phyloP scores from a whole-genome alignment of 2,888 invertebrate genomes.

The Rhodophaea formosa region DNA sequence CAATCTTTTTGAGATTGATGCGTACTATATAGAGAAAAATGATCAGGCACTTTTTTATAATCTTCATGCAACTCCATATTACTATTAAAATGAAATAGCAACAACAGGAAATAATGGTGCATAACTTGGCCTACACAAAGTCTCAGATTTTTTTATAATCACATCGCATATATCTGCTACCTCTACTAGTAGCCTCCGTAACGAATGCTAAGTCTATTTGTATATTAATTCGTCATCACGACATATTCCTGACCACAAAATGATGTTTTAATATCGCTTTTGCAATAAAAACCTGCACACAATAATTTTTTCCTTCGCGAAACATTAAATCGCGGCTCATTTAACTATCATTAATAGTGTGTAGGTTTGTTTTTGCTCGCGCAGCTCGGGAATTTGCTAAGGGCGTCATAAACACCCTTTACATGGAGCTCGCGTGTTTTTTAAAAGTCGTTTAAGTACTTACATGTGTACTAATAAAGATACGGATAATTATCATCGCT shows the following conservation, averaged over 20 bases:
- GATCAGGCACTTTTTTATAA: no score
- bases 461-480: constrained; percentile 13
- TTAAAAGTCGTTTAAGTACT: constrained; percentile 7
- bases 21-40: no score
- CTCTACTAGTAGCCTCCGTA: not conserved
- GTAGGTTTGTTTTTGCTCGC: constrained; percentile 20
- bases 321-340: constrained; percentile 35
- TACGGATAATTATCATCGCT: not conserved
- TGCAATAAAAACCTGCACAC: not conserved
- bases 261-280: constrained; percentile 11
- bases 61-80: no score
- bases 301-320: not conserved
- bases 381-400: constrained; percentile 20
- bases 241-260: constrained; percentile 9
- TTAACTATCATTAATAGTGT: constrained; percentile 51
- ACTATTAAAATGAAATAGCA: not conserved
- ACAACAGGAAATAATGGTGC: not conserved
- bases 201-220: not conserved
- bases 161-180: not conserved
- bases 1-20: no score
- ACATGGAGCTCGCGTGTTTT: constrained; percentile 17
- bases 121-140: not conserved
- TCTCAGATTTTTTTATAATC: not conserved
- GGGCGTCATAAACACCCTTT: constrained; percentile 28
- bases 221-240: constrained; percentile 8